phyloP scores from a whole-genome alignment of 2,888 invertebrate genomes.

The Bellardia bayeri region DNA sequence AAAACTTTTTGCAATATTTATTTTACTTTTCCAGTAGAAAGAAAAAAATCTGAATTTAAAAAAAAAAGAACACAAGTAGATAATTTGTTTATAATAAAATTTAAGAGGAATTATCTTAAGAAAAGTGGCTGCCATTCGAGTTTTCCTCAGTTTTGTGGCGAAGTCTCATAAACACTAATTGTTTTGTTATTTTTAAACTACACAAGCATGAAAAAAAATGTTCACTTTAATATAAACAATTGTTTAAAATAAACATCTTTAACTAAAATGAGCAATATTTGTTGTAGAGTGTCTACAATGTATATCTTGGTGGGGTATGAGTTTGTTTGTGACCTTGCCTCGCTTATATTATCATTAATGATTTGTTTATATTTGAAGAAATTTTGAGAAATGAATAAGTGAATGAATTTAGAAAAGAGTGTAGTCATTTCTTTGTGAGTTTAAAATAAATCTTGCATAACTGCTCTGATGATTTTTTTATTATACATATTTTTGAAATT shows the following conservation, averaged over 20 bases:
- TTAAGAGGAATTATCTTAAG: conserved; percentile 45
- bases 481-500: not conserved
- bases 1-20: conserved; percentile 37
- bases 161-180: not conserved
- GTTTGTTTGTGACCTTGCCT: conserved; percentile 61
- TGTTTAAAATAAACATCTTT: not conserved
- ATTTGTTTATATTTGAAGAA: conserved; percentile 50
- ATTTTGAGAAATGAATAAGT: not conserved
- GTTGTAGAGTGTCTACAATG: not conserved
- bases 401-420: conserved; percentile 10
- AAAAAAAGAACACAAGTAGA: not conserved
- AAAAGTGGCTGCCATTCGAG: not conserved
- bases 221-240: conserved; percentile 41
- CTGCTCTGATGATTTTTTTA: too few relatives aligned
- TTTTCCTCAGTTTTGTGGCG: conserved; percentile 1
- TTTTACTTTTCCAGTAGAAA: not conserved
- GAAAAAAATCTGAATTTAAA: not conserved
- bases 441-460: not conserved
- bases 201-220: not conserved
- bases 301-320: conserved; percentile 17
- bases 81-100: conserved; percentile 56
- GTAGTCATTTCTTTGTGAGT: too few relatives aligned
- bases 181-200: conserved; percentile 25
- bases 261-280: not conserved
- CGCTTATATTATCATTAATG: conserved; percentile 49